Conservation (phyloP, 2,797 vertebrate genomes). For the Psittacula derbiana region DNA sequence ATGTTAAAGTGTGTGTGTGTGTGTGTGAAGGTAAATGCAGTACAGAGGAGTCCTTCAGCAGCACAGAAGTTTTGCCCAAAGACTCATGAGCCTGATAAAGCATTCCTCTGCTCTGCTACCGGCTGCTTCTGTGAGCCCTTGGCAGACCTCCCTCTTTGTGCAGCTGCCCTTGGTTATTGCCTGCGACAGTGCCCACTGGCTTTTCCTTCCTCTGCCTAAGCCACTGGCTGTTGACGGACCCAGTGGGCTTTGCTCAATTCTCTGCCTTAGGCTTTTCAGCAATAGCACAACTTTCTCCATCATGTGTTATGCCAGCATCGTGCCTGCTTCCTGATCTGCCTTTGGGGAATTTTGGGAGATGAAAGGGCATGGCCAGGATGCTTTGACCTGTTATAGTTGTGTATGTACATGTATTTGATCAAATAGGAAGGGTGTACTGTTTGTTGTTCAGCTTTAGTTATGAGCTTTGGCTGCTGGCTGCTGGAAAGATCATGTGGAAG, state of each 20-base stretch:
- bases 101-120: neutral
- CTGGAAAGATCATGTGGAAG: neutral
- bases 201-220: neutral
- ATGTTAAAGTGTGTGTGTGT: neutral
- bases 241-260: neutral
- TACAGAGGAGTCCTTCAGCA: neutral
- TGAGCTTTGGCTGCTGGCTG: slow-evolving; percentile 3
- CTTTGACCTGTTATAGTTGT: neutral
- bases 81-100: neutral
- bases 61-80: neutral
- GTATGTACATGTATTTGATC: neutral
- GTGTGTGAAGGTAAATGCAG: neutral
- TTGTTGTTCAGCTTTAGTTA: neutral
- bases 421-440: neutral
- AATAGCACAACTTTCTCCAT: neutral
- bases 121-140: neutral
- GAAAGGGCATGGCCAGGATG: neutral
- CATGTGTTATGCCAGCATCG: fast-evolving
- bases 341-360: neutral
- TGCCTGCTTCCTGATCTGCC: neutral
- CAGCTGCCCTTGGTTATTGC: neutral
- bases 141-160: neutral
- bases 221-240: neutral
- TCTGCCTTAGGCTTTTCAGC: neutral
- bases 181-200: fast-evolving